Conservation (phyloP, 2,888 invertebrate species). For the Heterodera filipjevi region DNA sequence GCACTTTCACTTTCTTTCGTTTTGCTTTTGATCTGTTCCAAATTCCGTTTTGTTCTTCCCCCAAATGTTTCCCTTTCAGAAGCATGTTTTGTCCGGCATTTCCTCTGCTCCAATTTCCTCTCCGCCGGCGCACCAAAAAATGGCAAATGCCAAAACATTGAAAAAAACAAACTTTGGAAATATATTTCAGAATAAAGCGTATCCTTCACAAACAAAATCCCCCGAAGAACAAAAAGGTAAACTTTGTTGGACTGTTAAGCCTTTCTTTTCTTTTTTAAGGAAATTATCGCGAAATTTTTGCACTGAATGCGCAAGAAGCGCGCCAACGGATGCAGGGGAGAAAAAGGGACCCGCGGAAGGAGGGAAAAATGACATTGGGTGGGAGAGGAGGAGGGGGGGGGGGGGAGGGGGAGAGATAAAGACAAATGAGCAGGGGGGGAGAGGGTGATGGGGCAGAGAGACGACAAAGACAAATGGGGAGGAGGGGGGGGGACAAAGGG, state of each 20-base stretch:
- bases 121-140: neutral
- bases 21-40: neutral
- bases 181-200: neutral
- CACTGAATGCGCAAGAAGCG: constrained; percentile 61
- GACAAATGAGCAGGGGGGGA: neutral
- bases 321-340: constrained; percentile 42
- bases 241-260: too few relatives aligned
- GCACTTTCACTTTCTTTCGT: neutral
- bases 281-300: constrained; percentile 53
- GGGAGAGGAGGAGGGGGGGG: neutral
- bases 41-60: neutral
- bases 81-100: neutral
- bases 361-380: constrained; percentile 54
- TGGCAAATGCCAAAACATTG: neutral
- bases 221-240: constrained; percentile 1
- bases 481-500: too few relatives aligned
- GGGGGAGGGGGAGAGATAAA: neutral
- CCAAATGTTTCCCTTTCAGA: constrained; percentile 4
- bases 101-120: neutral
- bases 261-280: neutral
- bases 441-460: too few relatives aligned
- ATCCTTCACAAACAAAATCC: neutral
- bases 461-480: too few relatives aligned
- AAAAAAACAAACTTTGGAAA: neutral
- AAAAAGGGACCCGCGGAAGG: constrained; percentile 49